A percentile compares a stretch with the other conserved stretches of the same genome.
phyloP scores from a whole-genome alignment of 2,888 invertebrate species.

The Eupsilia transversa region DNA sequence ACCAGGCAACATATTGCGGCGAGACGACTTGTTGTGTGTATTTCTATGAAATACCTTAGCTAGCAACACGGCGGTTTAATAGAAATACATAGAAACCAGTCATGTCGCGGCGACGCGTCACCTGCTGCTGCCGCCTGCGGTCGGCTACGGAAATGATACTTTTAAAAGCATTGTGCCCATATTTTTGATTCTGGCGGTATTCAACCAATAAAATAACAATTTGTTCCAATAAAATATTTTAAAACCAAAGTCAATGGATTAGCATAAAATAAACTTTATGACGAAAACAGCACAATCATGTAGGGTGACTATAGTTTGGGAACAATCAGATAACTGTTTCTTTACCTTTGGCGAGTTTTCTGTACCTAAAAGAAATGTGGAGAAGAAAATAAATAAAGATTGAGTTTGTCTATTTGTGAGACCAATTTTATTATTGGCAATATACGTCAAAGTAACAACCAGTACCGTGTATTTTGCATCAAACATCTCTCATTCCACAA shows the following conservation, averaged over 20 bases:
- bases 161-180: background rate
- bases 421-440: no score
- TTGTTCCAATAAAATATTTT: constrained; percentile 14
- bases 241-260: constrained; percentile 7
- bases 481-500: background rate
- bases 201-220: constrained; percentile 8
- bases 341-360: background rate
- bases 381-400: background rate
- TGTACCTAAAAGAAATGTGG: background rate
- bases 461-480: background rate
- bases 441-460: no score
- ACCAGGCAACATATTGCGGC: no score
- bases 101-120: no score
- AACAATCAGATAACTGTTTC: background rate
- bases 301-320: constrained; percentile 14
- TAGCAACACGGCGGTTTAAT: no score
- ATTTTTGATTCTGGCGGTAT: background rate
- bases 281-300: constrained; percentile 7
- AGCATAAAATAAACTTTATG: constrained; percentile 10
- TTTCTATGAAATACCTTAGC: no score
- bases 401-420: no score
- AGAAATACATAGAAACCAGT: no score
- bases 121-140: no score
- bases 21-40: no score
- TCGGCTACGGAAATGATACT: no score